These are phyloP conservation scores for Eulimnadia texana DNA, from an alignment of 1,140 invertebrate genomes.

Conservation along the genomic window DNA sequence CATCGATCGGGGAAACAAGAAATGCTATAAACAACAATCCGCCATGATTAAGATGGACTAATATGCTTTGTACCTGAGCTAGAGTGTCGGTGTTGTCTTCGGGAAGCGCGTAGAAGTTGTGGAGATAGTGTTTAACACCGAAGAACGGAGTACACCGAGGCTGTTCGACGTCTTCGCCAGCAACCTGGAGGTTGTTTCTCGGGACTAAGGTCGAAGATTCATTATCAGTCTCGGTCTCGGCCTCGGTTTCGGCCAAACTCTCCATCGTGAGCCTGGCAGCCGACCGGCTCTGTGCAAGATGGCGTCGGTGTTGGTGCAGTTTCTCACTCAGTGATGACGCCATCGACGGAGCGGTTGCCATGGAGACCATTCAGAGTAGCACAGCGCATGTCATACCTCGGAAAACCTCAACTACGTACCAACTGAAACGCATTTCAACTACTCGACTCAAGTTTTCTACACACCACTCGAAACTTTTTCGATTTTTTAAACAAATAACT, in stretches of 20 bases:
- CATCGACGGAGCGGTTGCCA: background rate
- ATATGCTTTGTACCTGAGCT: too few relatives aligned
- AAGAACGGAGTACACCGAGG: constrained; percentile 5
- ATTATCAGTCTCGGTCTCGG: background rate
- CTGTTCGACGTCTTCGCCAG: background rate
- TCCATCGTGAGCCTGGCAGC: background rate
- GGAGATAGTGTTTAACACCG: constrained; percentile 11
- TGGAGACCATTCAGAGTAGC: background rate
- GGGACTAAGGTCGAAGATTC: background rate
- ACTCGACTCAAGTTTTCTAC: too few relatives aligned
- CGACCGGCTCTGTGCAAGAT: background rate
- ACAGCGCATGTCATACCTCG: background rate
- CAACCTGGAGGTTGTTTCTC: background rate
- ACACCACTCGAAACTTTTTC: too few relatives aligned
- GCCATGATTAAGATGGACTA: too few relatives aligned
- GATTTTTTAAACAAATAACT: too few relatives aligned
- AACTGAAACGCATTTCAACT: too few relatives aligned
- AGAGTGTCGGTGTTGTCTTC: constrained; percentile 2
- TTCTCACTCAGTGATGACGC: background rate
- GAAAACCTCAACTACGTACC: too few relatives aligned
- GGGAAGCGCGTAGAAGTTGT: constrained; percentile 9
- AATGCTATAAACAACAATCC: too few relatives aligned
- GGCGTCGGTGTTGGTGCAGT: background rate
- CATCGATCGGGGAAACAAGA: too few relatives aligned
- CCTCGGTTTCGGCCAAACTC: background rate